Percentiles rank a stretch among this genome's conserved stretches.
Evolutionary conservation across 2,797 vertebrate species (phyloP).

Genomic region (Chiroxiphia lanceolata): DNA sequence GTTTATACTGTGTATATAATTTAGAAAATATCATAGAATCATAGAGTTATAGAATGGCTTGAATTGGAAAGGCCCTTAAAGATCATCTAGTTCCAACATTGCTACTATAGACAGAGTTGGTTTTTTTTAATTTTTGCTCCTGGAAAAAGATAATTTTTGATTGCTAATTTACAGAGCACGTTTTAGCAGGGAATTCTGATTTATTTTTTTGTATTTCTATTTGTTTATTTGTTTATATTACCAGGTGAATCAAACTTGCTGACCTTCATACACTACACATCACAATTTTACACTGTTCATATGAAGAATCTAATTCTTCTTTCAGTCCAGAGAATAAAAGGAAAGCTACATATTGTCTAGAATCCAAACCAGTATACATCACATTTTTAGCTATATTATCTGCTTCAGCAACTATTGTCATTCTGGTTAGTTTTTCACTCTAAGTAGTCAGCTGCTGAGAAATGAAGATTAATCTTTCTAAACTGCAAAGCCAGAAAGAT

Average conservation of each 20-base stretch:
- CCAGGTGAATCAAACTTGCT: background rate
- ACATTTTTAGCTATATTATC: conserved; percentile 25
- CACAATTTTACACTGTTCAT: background rate
- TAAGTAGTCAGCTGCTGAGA: conserved; percentile 1
- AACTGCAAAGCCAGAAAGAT: background rate
- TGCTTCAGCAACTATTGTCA: conserved; percentile 26
- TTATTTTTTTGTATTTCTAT: no score
- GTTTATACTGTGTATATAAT: background rate
- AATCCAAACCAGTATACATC: background rate
- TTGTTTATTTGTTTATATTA: background rate
- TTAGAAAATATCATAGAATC: background rate
- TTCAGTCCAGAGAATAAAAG: background rate
- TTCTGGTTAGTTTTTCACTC: conserved; percentile 43
- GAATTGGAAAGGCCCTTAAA: background rate
- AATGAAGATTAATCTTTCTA: conserved; percentile 24
- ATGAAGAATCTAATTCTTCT: background rate
- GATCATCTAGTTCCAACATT: background rate
- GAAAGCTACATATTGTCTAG: background rate
- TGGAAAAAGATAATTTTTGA: background rate
- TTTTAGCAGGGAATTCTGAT: background rate
- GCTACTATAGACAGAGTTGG: background rate
- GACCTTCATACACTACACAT: background rate
- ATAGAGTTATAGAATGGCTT: background rate
- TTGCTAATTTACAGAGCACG: background rate
- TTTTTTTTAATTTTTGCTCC: background rate